Evolutionary conservation across 2,888 invertebrate species (phyloP).

Genomic region (Clivina fossor): DNA sequence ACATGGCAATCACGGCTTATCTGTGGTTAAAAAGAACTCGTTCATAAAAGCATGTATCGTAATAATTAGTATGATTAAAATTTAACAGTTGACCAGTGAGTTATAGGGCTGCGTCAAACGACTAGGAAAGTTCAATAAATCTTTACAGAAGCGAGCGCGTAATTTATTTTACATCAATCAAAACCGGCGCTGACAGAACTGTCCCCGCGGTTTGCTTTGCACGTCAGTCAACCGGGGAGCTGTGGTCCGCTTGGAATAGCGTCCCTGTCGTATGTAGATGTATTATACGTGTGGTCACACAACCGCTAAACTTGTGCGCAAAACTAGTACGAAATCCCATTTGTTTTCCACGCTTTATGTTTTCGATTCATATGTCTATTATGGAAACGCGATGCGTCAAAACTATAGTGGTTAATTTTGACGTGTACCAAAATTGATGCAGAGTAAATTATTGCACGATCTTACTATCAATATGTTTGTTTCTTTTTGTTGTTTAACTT

Average conservation of each 20-base stretch:
- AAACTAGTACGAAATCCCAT: constrained; percentile 18
- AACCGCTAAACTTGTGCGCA: neutral
- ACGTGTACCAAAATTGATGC: no score
- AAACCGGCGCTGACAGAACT: constrained; percentile 8
- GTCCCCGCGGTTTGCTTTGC: constrained; percentile 19
- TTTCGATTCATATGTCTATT: no score
- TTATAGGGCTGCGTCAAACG: constrained; percentile 3
- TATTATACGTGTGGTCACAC: neutral
- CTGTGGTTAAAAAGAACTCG: no score
- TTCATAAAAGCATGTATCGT: neutral
- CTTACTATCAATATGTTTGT: no score
- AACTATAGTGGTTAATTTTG: no score
- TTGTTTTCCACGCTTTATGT: constrained; percentile 2
- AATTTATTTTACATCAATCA: constrained; percentile 31
- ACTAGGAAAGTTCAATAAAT: constrained; percentile 26
- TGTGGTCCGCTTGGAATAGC: no score
- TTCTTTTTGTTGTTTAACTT: no score
- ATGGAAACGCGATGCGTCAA: no score
- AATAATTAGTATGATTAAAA: no score
- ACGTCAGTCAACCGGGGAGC: constrained; percentile 27
- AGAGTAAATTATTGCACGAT: no score
- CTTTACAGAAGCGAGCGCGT: constrained; percentile 15
- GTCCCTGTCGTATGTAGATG: constrained; percentile 8
- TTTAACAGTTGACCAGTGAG: constrained; percentile 12
- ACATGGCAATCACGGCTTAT: no score